These are phyloP conservation scores for Arctopsyche grandis DNA, from an alignment of 1,140 invertebrate species.

Conservation along the genomic window DNA sequence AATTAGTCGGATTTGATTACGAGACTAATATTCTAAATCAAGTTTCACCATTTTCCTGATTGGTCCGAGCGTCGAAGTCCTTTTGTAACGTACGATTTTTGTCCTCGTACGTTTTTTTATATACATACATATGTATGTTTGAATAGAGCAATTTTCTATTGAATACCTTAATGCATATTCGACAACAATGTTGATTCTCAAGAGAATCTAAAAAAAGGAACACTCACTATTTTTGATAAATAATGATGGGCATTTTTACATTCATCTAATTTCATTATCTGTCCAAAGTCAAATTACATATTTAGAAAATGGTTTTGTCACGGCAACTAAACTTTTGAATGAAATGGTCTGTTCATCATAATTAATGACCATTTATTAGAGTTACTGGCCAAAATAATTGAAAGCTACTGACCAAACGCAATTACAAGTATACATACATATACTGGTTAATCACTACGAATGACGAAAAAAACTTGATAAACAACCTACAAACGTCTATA, in stretches of 20 bases:
- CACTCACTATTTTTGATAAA: neutral
- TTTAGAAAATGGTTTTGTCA: too few species aligned
- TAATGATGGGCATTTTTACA: neutral
- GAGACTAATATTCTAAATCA: conserved; percentile 29
- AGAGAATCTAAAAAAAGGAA: neutral
- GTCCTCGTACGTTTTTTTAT: neutral
- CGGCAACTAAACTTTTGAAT: too few species aligned
- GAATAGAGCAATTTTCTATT: neutral
- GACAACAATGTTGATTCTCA: neutral
- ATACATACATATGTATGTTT: conserved; percentile 3
- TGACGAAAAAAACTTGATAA: too few species aligned
- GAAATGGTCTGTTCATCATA: too few species aligned
- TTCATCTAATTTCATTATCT: too few species aligned
- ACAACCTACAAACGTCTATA: too few species aligned
- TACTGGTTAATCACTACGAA: too few species aligned
- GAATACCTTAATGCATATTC: neutral
- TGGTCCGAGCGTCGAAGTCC: neutral
- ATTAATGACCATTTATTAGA: too few species aligned
- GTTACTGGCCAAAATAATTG: too few species aligned
- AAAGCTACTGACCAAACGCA: too few species aligned
- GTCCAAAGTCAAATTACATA: too few species aligned
- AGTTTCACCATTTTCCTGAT: conserved; percentile 22
- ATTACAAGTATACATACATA: too few species aligned
- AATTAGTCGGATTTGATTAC: conserved; percentile 33
- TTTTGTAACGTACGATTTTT: neutral